Conservation (phyloP, 2,113 vertebrate species). For the Perca fluviatilis region DNA sequence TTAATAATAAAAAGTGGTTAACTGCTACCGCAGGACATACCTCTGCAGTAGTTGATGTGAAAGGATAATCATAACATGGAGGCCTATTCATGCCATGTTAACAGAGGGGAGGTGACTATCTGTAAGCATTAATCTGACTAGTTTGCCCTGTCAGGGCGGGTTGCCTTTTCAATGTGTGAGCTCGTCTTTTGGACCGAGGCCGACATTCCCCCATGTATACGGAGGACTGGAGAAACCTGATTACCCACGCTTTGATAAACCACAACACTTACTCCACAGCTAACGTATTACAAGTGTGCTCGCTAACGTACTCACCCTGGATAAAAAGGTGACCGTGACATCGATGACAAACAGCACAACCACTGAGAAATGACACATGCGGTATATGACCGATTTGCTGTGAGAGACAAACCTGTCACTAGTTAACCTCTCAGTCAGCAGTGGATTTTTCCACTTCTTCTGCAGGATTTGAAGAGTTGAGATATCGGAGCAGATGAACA, state of each 20-base stretch:
- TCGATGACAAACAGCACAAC: conserved; percentile 6
- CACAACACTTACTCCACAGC: neutral
- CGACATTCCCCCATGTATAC: conserved; percentile 20
- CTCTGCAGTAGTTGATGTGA: conserved; percentile 13
- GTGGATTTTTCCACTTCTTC: conserved; percentile 35
- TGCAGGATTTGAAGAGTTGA: neutral
- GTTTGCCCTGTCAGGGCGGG: conserved; percentile 67
- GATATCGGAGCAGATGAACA: neutral
- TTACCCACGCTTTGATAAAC: conserved; percentile 33
- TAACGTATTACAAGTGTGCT: neutral
- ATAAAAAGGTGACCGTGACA: neutral
- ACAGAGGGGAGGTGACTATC: conserved; percentile 34
- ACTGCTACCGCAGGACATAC: neutral
- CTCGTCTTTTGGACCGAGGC: conserved; percentile 37
- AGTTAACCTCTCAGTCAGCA: conserved; percentile 28
- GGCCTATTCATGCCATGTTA: conserved; percentile 17
- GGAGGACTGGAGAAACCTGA: conserved; percentile 67
- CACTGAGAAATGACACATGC: conserved; percentile 8
- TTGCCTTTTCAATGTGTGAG: conserved; percentile 28
- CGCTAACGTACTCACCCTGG: neutral
- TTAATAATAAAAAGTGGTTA: neutral
- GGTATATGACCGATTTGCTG: neutral
- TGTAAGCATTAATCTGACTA: conserved; percentile 65
- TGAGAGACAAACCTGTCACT: conserved; percentile 29
- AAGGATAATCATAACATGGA: conserved; percentile 5